These are phyloP conservation scores for Maniola jurtina DNA, from an alignment of 1,140 invertebrate species.

Conservation along the genomic window DNA sequence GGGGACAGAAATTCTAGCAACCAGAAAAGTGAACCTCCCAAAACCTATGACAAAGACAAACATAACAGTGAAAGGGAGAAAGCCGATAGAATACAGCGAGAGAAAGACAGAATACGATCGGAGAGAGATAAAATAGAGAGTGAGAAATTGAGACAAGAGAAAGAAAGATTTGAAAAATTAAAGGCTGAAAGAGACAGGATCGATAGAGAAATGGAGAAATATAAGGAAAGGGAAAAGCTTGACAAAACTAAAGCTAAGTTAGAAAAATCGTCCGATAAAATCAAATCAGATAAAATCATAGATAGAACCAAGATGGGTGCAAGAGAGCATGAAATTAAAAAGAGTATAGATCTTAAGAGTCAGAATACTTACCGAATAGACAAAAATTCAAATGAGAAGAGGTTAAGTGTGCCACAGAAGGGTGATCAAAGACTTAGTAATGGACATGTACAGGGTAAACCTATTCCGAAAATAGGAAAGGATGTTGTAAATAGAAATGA, in stretches of 20 bases:
- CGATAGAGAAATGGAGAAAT: conserved; percentile 61
- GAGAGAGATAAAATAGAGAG: conserved; percentile 51
- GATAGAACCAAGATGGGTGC: conserved; percentile 52
- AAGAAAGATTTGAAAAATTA: conserved; percentile 59
- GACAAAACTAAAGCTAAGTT: conserved; percentile 64
- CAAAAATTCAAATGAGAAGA: conserved; percentile 64
- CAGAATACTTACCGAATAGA: conserved; percentile 75
- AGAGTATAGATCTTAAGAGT: conserved; percentile 68
- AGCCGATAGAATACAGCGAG: conserved; percentile 38
- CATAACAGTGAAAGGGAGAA: conserved; percentile 33
- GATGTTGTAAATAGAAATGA: conserved; percentile 38
- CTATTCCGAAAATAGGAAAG: conserved; percentile 55
- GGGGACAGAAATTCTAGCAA: conserved; percentile 54
- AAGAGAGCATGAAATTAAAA: conserved; percentile 54
- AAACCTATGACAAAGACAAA: conserved; percentile 45
- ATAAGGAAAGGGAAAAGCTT: conserved; percentile 61
- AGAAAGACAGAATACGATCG: conserved; percentile 43
- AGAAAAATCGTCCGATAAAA: conserved; percentile 53
- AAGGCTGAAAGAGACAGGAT: conserved; percentile 68
- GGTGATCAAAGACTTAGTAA: conserved; percentile 44
- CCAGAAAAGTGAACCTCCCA: conserved; percentile 42
- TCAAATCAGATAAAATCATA: conserved; percentile 45
- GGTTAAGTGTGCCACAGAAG: conserved; percentile 31
- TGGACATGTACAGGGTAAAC: conserved; percentile 58
- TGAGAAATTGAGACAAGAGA: conserved; percentile 51